Evolutionary conservation across 2,797 vertebrate species (phyloP).

Genomic region (Poecilia wingei): DNA sequence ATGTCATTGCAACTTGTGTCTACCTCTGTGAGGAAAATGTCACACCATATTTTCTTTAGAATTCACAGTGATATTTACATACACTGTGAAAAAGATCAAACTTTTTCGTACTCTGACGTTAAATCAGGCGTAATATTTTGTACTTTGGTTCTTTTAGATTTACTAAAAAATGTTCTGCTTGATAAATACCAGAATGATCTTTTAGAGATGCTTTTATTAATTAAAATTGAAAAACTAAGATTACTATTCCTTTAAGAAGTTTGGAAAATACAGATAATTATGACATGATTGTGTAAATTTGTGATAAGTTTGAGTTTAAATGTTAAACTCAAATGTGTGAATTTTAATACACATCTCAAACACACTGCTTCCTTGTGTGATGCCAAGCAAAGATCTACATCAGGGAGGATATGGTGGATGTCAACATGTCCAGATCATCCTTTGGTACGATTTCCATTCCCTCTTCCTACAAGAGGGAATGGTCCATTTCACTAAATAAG

Average conservation of each 20-base stretch:
- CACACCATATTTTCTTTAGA: constrained; percentile 27
- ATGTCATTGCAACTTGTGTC: constrained; percentile 12
- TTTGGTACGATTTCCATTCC: neutral
- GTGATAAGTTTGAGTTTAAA: neutral
- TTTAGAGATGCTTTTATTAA: neutral
- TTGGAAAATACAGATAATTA: neutral
- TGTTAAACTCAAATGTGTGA: neutral
- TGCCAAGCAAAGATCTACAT: neutral
- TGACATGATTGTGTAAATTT: neutral
- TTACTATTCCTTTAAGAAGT: neutral
- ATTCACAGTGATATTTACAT: constrained; percentile 7
- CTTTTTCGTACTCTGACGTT: neutral
- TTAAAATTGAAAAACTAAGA: neutral
- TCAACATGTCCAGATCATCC: neutral
- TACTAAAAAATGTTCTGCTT: neutral
- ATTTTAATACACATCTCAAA: neutral
- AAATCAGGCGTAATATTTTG: neutral
- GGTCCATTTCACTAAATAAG: neutral
- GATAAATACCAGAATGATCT: neutral
- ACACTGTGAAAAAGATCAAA: neutral
- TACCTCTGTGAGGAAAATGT: constrained; percentile 22
- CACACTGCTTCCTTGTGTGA: neutral
- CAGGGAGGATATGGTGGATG: neutral
- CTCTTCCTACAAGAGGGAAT: neutral
- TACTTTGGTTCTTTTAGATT: neutral